Conservation (phyloP, 2,888 invertebrate genomes). For the Sesia apiformis region DNA sequence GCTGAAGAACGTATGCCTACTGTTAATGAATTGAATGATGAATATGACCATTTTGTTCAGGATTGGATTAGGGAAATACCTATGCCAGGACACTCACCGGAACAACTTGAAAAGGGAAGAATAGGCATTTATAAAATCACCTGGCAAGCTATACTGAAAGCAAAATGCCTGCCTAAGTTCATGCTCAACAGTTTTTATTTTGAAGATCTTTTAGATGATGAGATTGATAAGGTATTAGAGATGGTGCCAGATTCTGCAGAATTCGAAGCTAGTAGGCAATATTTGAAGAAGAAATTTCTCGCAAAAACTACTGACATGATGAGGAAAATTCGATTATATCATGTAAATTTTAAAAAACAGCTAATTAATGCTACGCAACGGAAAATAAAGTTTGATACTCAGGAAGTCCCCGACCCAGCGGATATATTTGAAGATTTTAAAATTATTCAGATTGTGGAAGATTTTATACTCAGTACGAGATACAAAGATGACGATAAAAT, state of each 20-base stretch:
- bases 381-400: neutral
- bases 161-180: slow-evolving; percentile 31
- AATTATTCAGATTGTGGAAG: slow-evolving; percentile 33
- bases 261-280: slow-evolving; percentile 22
- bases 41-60: slow-evolving; percentile 29
- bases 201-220: slow-evolving; percentile 45
- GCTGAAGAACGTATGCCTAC: neutral
- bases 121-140: slow-evolving; percentile 35
- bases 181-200: slow-evolving; percentile 32
- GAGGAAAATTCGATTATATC: neutral
- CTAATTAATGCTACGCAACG: slow-evolving; percentile 17
- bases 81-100: slow-evolving; percentile 15
- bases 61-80: slow-evolving; percentile 39
- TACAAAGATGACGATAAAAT: slow-evolving; percentile 31
- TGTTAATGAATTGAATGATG: slow-evolving; percentile 22
- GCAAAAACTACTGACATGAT: slow-evolving; percentile 27
- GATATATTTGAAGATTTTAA: slow-evolving; percentile 23
- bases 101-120: slow-evolving; percentile 24
- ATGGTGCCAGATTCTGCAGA: slow-evolving; percentile 34
- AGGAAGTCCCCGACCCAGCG: neutral
- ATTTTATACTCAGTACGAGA: slow-evolving; percentile 30
- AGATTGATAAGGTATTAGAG: slow-evolving; percentile 39
- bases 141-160: slow-evolving; percentile 36
- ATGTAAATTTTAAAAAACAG: slow-evolving; percentile 29
- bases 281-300: slow-evolving; percentile 34